These are phyloP conservation scores for Poecile montanus DNA, from an alignment of 2,797 vertebrate genomes.

Conservation along the genomic window DNA sequence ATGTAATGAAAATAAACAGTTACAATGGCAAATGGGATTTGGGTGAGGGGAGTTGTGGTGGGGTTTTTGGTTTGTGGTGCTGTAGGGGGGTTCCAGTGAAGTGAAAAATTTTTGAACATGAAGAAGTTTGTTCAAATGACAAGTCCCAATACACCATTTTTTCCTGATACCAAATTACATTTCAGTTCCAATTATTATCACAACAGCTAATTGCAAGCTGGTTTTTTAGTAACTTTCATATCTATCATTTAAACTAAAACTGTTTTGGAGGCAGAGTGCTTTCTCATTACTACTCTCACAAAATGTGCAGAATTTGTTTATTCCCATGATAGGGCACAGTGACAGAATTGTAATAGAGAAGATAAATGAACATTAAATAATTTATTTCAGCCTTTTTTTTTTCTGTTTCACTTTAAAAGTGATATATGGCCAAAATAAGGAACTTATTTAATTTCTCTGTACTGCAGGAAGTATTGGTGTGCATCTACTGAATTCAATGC, in stretches of 20 bases:
- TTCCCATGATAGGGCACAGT: not conserved
- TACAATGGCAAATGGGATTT: not conserved
- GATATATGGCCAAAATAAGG: not conserved
- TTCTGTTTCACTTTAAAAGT: not conserved
- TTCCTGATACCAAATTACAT: not conserved
- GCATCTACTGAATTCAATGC: not conserved
- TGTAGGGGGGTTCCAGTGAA: not conserved
- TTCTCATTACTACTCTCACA: not conserved
- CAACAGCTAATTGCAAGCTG: not conserved
- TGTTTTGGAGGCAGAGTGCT: not conserved
- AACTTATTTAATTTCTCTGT: not conserved
- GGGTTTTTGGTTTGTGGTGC: not conserved
- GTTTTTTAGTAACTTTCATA: not conserved
- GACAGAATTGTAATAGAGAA: not conserved
- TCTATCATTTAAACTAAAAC: not conserved
- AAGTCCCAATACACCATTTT: not conserved
- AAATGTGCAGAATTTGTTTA: not conserved
- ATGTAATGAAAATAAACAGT: not conserved
- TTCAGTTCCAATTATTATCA: not conserved
- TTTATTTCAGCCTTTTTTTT: not conserved
- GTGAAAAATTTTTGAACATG: not conserved
- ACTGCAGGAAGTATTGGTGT: not conserved
- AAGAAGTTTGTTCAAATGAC: not conserved
- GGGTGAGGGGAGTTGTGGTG: not conserved
- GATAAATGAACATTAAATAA: conserved; percentile 2